A percentile compares a stretch with the other conserved stretches of the same genome.
phyloP scores from a whole-genome alignment of 2,888 invertebrate species.

The Morpho helenor region DNA sequence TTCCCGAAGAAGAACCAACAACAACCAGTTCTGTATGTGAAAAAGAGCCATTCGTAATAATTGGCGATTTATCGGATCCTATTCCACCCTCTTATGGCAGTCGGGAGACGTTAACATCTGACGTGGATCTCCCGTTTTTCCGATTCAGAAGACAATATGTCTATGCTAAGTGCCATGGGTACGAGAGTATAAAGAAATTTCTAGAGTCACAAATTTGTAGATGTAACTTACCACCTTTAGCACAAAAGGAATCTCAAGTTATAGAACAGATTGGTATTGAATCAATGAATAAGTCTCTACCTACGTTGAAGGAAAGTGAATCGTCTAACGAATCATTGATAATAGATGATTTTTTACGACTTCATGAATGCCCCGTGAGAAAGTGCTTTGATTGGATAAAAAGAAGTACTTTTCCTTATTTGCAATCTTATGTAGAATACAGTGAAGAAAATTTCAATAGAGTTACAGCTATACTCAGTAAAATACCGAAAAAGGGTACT shows the following conservation, averaged over 20 bases:
- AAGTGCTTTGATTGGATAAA: slow-evolving; percentile 27
- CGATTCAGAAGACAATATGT: slow-evolving; percentile 53
- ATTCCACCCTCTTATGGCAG: slow-evolving; percentile 50
- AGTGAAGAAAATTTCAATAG: slow-evolving; percentile 55
- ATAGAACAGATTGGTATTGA: slow-evolving; percentile 18
- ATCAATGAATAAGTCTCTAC: slow-evolving; percentile 9
- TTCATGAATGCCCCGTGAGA: slow-evolving; percentile 27
- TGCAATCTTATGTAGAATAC: slow-evolving; percentile 54
- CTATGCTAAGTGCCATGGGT: slow-evolving; percentile 65
- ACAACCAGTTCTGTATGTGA: slow-evolving; percentile 36
- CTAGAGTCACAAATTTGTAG: slow-evolving; percentile 53
- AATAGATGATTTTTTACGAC: slow-evolving; percentile 42
- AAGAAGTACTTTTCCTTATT: slow-evolving; percentile 43
- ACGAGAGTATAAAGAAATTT: slow-evolving; percentile 51
- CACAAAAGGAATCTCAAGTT: slow-evolving; percentile 14
- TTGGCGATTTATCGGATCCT: slow-evolving; percentile 49
- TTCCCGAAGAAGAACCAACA: slow-evolving; percentile 34
- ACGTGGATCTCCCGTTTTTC: slow-evolving; percentile 54
- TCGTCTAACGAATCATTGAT: slow-evolving; percentile 50
- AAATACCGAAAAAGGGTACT: slow-evolving; percentile 22
- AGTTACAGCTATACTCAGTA: slow-evolving; percentile 44
- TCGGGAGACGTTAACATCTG: slow-evolving; percentile 53
- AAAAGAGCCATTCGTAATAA: slow-evolving; percentile 52
- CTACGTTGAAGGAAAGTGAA: slow-evolving; percentile 29
- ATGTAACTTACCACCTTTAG: slow-evolving; percentile 33